Base-by-base conservation (phyloP, 1,140 invertebrate species). In the Papilio machaon region DNA sequence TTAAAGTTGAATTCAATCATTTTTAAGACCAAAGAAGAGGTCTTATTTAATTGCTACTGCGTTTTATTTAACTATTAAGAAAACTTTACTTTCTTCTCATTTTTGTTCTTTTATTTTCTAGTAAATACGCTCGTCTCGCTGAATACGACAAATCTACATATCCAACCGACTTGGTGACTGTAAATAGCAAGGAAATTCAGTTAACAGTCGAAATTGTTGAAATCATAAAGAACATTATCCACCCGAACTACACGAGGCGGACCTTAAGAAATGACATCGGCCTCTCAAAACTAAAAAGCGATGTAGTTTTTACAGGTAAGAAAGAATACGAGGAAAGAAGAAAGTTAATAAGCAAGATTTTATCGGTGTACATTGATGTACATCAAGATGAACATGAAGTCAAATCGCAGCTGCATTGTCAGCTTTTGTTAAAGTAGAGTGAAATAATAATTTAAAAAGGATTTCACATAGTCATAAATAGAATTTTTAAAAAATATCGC, bases 251-350 rank as follows among this genome's bases (percentile, higher is more conserved):
- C 73, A 81, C 82, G 38, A 75, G 82, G 13, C 77, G 13, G 10
- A 47, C 43, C 6, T 70, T 70, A 2, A 75, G 67, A 6, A 30
- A 82, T 47, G 85, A 86, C 73, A 83, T 86, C 4, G 85, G 83
- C 2, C 43, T 86, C 46, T 52, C 84, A 23, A 82, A 60, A 60
- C 81, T 87, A 8, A 67, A 75, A 2, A 58, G 49, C 10, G 82
- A 87, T 8, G 83, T 81, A 8, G 76, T 80, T 49, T 84, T 84
- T 79, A 85, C 82, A 19, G 83, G 85, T 87, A 80, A 83, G 79
- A 58, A n/a, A 0, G 2, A 17, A 54, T 54, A 54, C 2, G 15
- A n/a, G 52, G 17, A 17, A 54, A 54, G 4, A 49, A 49, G 47
- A 8, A 47, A 10, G 46, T 47, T 7, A 15, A 17, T 2, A 13